phyloP scores from a whole-genome alignment of 2,888 invertebrate species.

The Drosophila stalkeri region DNA sequence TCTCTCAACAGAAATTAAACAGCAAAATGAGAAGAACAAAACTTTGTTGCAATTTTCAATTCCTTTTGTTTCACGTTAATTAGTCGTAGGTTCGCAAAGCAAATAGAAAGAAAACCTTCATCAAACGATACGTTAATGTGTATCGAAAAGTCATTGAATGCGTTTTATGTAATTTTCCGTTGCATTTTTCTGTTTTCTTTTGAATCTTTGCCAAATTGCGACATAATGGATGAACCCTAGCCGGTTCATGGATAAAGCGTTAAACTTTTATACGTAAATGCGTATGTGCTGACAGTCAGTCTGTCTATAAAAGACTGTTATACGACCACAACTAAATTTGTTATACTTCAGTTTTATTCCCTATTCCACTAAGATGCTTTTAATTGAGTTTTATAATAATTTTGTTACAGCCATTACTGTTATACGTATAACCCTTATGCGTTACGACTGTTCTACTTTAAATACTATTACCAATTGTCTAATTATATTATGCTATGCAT shows the following conservation, averaged over 20 bases:
- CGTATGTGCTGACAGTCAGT: background rate
- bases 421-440: background rate
- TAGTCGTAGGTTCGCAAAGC: constrained; percentile 20
- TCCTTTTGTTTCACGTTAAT: constrained; percentile 36
- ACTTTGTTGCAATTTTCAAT: constrained; percentile 27
- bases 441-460: background rate
- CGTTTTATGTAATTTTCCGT: constrained; percentile 46
- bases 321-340: background rate
- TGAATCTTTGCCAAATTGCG: constrained; percentile 41
- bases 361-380: background rate
- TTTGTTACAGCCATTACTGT: background rate
- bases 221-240: constrained; percentile 24
- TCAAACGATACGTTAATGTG: constrained; percentile 21
- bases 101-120: constrained; percentile 31
- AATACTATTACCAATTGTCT: background rate
- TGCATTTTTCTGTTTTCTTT: constrained; percentile 34
- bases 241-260: constrained; percentile 15
- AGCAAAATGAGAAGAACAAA: constrained; percentile 19
- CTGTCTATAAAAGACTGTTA: background rate
- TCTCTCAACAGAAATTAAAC: constrained; percentile 18
- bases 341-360: background rate
- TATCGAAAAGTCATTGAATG: constrained; percentile 47
- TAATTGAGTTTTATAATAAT: background rate
- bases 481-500: background rate
- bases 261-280: constrained; percentile 29